Percentiles rank a stretch among this genome's conserved stretches.
phyloP scores from a whole-genome alignment of 2,113 vertebrate species.

The Cisticola juncidis region DNA sequence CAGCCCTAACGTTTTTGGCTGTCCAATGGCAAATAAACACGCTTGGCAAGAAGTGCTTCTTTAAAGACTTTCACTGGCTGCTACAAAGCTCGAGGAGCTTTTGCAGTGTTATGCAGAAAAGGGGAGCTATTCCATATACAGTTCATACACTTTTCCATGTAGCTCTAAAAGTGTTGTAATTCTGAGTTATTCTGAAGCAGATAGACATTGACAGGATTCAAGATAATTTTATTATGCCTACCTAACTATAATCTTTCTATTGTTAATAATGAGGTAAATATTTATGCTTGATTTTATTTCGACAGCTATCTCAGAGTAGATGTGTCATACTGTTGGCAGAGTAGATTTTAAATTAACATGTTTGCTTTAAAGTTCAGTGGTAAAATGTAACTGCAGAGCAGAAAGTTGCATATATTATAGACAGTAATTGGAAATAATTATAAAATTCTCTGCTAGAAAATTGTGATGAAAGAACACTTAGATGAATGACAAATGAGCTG shows the following conservation, averaged over 20 bases:
- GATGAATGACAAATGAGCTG: slow-evolving; percentile 34
- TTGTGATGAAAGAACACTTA: slow-evolving; percentile 25
- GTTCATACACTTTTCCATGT: neutral
- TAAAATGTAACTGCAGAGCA: slow-evolving; percentile 19
- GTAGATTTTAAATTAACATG: slow-evolving; percentile 61
- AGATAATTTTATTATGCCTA: slow-evolving; percentile 59
- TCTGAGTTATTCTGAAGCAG: slow-evolving; percentile 30
- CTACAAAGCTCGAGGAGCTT: neutral
- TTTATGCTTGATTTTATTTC: slow-evolving; percentile 72
- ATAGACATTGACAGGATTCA: slow-evolving; percentile 58
- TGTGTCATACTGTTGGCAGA: slow-evolving; percentile 45
- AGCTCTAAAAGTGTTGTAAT: slow-evolving; percentile 14
- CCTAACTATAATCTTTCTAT: slow-evolving; percentile 44
- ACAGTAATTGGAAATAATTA: slow-evolving; percentile 34
- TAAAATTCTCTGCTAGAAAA: neutral
- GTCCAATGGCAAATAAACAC: slow-evolving; percentile 53
- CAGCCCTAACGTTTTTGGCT: slow-evolving; percentile 34
- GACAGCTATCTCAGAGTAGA: slow-evolving; percentile 55
- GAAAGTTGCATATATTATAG: slow-evolving; percentile 13
- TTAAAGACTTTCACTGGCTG: slow-evolving; percentile 15
- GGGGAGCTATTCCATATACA: no score
- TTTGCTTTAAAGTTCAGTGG: slow-evolving; percentile 42
- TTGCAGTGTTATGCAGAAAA: neutral
- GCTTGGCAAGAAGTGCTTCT: slow-evolving; percentile 20
- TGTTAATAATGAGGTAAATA: slow-evolving; percentile 72